Percentiles rank a stretch among this genome's conserved stretches.
These are phyloP conservation scores for Melanotaenia duboulayi DNA, from an alignment of 2,113 vertebrate genomes.

Conservation along the genomic window DNA sequence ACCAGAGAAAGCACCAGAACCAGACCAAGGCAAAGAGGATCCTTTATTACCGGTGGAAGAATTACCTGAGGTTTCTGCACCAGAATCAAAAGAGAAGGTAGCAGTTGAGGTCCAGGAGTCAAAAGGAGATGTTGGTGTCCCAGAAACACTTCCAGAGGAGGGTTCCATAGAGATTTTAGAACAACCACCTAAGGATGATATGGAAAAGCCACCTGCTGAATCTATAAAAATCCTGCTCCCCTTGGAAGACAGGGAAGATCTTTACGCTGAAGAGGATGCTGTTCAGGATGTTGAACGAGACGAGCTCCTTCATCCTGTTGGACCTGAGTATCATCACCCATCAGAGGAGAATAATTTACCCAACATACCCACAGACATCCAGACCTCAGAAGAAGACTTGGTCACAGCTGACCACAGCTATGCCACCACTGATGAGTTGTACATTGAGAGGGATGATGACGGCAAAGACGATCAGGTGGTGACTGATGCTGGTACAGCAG, in stretches of 20 bases:
- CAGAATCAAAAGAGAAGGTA: constrained; percentile 17
- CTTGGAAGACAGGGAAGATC: background rate
- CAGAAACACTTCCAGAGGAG: constrained; percentile 29
- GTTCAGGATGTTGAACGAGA: constrained; percentile 26
- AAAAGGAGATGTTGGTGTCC: background rate
- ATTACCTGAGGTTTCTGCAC: constrained; percentile 12
- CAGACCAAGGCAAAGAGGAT: background rate
- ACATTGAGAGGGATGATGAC: background rate
- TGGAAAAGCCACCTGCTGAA: constrained; percentile 42
- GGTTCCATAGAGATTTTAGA: constrained; percentile 18
- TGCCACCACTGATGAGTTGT: constrained; percentile 16
- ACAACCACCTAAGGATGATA: constrained; percentile 15
- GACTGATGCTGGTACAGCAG: background rate
- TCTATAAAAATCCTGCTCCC: constrained; percentile 56
- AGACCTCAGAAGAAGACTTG: background rate
- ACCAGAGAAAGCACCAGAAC: background rate
- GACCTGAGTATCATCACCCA: background rate
- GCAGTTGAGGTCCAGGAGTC: constrained; percentile 4
- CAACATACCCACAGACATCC: constrained; percentile 13
- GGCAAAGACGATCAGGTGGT: background rate
- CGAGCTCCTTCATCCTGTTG: background rate
- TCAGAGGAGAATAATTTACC: constrained; percentile 44
- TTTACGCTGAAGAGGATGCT: constrained; percentile 19
- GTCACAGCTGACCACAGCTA: constrained; percentile 7
- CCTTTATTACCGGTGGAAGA: background rate